phyloP scores from a whole-genome alignment of 2,113 vertebrate genomes.

The Ochotona princeps region DNA sequence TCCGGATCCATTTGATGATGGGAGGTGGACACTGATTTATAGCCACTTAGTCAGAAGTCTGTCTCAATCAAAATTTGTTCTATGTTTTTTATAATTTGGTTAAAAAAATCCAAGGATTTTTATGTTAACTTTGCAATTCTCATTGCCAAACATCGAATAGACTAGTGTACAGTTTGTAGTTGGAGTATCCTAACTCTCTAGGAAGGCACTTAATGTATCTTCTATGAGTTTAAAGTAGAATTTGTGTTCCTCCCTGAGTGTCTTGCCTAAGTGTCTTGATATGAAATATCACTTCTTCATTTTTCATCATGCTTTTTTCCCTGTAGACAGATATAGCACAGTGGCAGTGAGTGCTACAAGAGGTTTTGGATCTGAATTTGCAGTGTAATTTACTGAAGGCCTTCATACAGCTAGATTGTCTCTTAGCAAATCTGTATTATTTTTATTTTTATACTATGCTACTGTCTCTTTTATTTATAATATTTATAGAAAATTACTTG shows the following conservation, averaged over 20 bases:
- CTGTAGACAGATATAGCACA: background rate
- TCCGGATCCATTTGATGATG: too few species aligned
- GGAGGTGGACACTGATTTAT: too few species aligned
- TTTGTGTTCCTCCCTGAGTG: background rate
- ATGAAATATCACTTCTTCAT: background rate
- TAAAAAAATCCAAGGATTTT: background rate
- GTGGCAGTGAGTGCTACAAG: background rate
- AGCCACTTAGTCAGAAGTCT: too few species aligned
- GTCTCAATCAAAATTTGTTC: background rate
- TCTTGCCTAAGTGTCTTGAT: background rate
- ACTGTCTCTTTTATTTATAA: background rate
- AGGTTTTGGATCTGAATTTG: too few species aligned
- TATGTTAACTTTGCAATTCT: background rate
- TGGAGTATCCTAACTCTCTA: background rate
- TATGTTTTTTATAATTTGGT: background rate
- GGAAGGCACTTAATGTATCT: background rate
- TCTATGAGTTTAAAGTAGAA: background rate
- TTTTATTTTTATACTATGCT: background rate
- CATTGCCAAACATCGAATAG: background rate
- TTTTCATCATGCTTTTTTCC: background rate
- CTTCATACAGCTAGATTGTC: background rate
- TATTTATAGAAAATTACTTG: background rate
- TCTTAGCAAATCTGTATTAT: background rate
- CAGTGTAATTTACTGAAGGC: background rate
- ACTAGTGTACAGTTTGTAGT: background rate